A percentile compares a stretch with the other conserved stretches of the same genome.
phyloP scores from a whole-genome alignment of 2,113 vertebrate genomes.

The Corydoras sp. region DNA sequence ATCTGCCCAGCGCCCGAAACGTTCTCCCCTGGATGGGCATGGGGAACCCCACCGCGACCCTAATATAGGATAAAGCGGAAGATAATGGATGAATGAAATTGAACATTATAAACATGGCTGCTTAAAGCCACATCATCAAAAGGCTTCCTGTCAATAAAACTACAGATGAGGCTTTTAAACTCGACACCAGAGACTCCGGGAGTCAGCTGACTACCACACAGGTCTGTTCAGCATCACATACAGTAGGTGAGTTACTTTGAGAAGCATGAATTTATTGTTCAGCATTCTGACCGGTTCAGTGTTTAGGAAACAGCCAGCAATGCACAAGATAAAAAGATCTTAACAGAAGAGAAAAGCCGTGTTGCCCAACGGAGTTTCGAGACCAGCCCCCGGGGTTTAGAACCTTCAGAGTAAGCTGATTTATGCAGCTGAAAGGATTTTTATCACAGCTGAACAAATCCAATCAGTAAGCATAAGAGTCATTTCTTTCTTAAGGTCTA shows the following conservation, averaged over 20 bases:
- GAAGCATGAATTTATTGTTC: not conserved
- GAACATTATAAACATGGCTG: no score
- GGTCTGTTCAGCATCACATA: no score
- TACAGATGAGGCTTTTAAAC: not conserved
- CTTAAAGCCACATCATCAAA: no score
- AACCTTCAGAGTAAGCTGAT: conserved; percentile 42
- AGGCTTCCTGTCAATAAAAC: no score
- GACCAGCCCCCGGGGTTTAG: conserved; percentile 32
- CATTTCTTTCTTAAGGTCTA: conserved; percentile 24
- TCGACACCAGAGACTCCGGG: not conserved
- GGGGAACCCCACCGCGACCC: no score
- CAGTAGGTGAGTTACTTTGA: no score
- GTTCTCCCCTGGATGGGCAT: no score
- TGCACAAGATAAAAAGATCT: conserved; percentile 7
- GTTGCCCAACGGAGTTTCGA: conserved; percentile 25
- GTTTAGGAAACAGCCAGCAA: conserved; percentile 15
- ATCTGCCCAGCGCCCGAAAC: no score
- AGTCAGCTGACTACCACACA: no score
- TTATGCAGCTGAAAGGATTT: conserved; percentile 45
- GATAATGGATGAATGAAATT: no score
- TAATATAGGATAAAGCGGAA: no score
- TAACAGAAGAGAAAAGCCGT: conserved; percentile 11
- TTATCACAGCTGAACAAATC: conserved; percentile 47
- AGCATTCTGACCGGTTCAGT: not conserved
- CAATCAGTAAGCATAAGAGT: conserved; percentile 34